These are phyloP conservation scores for Sus scrofa DNA, from an alignment of 2,113 vertebrate genomes.

Conservation along the genomic window T2T-Sscrofa CM000821.6:21772501-21773000, in stretches of 20 bases:
- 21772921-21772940: background rate
- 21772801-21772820: too few relatives aligned
- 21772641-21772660: background rate
- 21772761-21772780: too few relatives aligned
- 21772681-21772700: background rate
- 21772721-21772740: background rate
- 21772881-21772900: background rate
- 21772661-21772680: background rate
- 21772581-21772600: background rate
- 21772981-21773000: background rate
- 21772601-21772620: background rate
- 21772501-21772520: background rate
- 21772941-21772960: background rate
- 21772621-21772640: background rate
- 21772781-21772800: too few relatives aligned
- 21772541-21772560: background rate
- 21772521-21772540: background rate
- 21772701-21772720: background rate
- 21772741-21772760: constrained; percentile 24
- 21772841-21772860: too few relatives aligned
- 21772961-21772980: background rate
- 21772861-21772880: too few relatives aligned
- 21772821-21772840: too few relatives aligned
- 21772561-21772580: background rate
- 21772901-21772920: constrained; percentile 5